Evolutionary conservation across 2,888 invertebrate species (phyloP).

Genomic region (Pandemis cinnamomeana): DNA sequence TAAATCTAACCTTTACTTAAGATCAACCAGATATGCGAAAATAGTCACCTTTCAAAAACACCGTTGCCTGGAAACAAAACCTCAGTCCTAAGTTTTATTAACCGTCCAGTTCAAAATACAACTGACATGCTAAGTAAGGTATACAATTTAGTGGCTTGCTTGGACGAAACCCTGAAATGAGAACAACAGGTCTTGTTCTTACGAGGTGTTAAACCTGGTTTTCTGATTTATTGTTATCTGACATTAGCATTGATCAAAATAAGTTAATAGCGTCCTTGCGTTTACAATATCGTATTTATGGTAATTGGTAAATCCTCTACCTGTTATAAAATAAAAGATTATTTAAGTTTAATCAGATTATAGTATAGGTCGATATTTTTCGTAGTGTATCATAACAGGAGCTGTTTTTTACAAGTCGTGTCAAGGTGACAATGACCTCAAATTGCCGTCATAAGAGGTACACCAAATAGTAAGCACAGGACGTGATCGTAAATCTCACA

Average conservation of each 20-base stretch:
- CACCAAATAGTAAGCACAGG: slow-evolving; percentile 38
- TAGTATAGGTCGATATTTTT: background rate
- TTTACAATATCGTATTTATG: slow-evolving; percentile 62
- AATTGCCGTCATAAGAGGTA: slow-evolving; percentile 31
- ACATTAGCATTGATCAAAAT: slow-evolving; percentile 74
- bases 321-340: background rate
- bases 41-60: slow-evolving; percentile 53
- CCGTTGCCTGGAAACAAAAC: slow-evolving; percentile 62
- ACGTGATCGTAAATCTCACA: slow-evolving; percentile 46
- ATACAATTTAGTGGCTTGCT: slow-evolving; percentile 63
- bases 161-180: slow-evolving; percentile 60
- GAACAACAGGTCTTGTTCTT: slow-evolving; percentile 76
- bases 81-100: slow-evolving; percentile 61
- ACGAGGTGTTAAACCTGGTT: slow-evolving; percentile 78
- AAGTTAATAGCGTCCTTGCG: slow-evolving; percentile 68
- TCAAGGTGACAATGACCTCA: slow-evolving; percentile 47
- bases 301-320: slow-evolving; percentile 21
- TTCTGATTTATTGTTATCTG: slow-evolving; percentile 74
- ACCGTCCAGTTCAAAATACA: slow-evolving; percentile 64
- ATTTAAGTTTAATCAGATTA: background rate
- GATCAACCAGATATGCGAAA: slow-evolving; percentile 56
- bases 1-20: slow-evolving; percentile 49
- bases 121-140: slow-evolving; percentile 66
- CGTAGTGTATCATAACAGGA: background rate
- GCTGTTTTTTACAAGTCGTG: slow-evolving; percentile 39